phyloP scores from a whole-genome alignment of 2,797 vertebrate species.

The Gephyroberyx darwinii region DNA sequence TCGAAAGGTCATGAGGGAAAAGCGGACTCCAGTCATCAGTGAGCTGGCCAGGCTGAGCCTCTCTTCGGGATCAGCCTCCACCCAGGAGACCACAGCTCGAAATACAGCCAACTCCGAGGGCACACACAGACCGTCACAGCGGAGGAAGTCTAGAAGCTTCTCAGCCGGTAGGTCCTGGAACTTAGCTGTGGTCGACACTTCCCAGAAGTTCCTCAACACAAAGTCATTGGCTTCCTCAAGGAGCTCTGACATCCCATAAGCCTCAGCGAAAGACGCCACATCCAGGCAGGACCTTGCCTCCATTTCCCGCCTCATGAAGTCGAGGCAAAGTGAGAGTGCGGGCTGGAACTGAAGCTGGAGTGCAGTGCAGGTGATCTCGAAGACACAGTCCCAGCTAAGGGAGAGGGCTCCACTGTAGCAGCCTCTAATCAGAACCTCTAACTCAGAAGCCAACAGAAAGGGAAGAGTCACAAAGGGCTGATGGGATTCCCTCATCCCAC shows the following conservation, averaged over 20 bases:
- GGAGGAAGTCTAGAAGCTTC: slow-evolving; percentile 82
- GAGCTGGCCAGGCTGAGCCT: slow-evolving; percentile 75
- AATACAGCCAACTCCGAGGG: slow-evolving; percentile 87
- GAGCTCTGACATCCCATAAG: slow-evolving; percentile 83
- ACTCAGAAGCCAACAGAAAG: slow-evolving; percentile 72
- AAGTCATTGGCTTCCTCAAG: slow-evolving; percentile 83
- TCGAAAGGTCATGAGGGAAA: slow-evolving; percentile 90
- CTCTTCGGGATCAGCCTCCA: slow-evolving; percentile 78
- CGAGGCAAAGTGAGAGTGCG: slow-evolving; percentile 83
- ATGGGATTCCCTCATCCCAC: slow-evolving; percentile 86
- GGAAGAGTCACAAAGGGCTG: slow-evolving; percentile 75
- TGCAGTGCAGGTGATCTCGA: slow-evolving; percentile 85
- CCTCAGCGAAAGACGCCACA: slow-evolving; percentile 83
- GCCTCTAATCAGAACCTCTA: slow-evolving; percentile 82
- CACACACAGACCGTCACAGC: slow-evolving; percentile 82
- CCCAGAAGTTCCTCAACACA: slow-evolving; percentile 85
- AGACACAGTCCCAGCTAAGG: slow-evolving; percentile 85
- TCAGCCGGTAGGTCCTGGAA: slow-evolving; percentile 84
- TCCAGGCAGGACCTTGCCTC: slow-evolving; percentile 82
- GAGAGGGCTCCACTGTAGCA: slow-evolving; percentile 84
- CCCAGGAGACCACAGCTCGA: slow-evolving; percentile 85
- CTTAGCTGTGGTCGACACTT: slow-evolving; percentile 80
- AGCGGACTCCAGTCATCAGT: slow-evolving; percentile 86
- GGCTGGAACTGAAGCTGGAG: slow-evolving; percentile 88
- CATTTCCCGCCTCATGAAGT: slow-evolving; percentile 82